These are phyloP conservation scores for Corvus cornix DNA, from an alignment of 2,113 vertebrate species.

Conservation along the genomic window DNA sequence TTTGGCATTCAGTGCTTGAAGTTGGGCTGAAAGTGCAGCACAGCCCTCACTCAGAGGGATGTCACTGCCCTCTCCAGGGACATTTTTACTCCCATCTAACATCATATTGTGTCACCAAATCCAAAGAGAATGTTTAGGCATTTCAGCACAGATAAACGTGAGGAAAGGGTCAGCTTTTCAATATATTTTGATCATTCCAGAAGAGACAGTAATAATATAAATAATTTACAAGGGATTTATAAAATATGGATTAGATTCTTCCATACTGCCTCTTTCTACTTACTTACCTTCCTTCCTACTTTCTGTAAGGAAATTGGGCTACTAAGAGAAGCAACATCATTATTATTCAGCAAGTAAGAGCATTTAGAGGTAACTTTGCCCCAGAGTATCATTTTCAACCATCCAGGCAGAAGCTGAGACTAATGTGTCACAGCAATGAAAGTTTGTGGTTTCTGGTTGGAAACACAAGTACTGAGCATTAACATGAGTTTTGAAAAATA, in stretches of 20 bases:
- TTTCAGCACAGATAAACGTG: background rate
- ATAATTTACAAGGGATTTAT: background rate
- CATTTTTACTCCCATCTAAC: accelerated
- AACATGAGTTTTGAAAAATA: background rate
- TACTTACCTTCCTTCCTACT: background rate
- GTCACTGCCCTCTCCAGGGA: background rate
- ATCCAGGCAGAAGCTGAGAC: conserved; percentile 5
- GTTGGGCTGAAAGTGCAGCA: background rate
- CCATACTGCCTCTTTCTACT: background rate
- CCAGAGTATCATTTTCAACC: background rate
- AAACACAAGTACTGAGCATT: background rate
- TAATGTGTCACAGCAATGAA: background rate
- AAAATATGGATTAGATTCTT: conserved; percentile 6
- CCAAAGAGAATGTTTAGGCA: background rate
- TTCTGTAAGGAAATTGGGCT: background rate
- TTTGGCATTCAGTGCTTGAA: background rate
- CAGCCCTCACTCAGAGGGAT: background rate
- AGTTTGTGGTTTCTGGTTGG: background rate
- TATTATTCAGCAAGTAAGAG: conserved; percentile 4
- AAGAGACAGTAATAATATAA: background rate
- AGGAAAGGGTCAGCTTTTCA: background rate
- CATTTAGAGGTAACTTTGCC: conserved; percentile 29
- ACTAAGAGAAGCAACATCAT: background rate
- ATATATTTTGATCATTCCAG: background rate
- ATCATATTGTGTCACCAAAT: background rate